Evolutionary conservation across 2,888 invertebrate genomes (phyloP).

Genomic region (Tachina lurida): DNA sequence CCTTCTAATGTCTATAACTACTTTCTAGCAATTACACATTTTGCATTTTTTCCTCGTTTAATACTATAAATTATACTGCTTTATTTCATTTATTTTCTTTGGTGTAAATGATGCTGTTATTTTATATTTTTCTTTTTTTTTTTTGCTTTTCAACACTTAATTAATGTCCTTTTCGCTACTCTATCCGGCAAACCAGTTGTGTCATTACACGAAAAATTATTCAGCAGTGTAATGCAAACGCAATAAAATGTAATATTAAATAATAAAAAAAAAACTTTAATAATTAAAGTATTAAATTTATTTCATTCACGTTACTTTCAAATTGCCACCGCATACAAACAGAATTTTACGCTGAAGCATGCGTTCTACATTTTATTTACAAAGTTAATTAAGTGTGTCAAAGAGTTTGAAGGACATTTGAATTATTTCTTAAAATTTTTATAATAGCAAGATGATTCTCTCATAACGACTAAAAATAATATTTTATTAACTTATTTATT

Average conservation of each 20-base stretch:
- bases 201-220: slow-evolving; percentile 29
- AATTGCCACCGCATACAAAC: background rate
- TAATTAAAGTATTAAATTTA: slow-evolving; percentile 41
- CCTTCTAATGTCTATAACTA: background rate
- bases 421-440: background rate
- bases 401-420: background rate
- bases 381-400: background rate
- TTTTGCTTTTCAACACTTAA: slow-evolving; percentile 56
- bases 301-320: slow-evolving; percentile 34
- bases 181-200: background rate
- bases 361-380: background rate
- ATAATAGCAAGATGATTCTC: background rate
- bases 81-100: slow-evolving; percentile 18
- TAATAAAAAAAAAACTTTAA: slow-evolving; percentile 34
- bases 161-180: slow-evolving; percentile 51
- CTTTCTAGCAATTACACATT: slow-evolving; percentile 21
- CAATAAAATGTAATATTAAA: slow-evolving; percentile 60
- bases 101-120: slow-evolving; percentile 44
- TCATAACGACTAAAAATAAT: no score
- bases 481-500: no score
- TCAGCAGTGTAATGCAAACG: slow-evolving; percentile 49
- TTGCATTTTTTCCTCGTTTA: background rate
- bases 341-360: slow-evolving; percentile 49
- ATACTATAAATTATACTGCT: background rate
- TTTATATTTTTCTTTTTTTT: no score